phyloP scores from a whole-genome alignment of 2,888 invertebrate species.

The Stenurella melanura region DNA sequence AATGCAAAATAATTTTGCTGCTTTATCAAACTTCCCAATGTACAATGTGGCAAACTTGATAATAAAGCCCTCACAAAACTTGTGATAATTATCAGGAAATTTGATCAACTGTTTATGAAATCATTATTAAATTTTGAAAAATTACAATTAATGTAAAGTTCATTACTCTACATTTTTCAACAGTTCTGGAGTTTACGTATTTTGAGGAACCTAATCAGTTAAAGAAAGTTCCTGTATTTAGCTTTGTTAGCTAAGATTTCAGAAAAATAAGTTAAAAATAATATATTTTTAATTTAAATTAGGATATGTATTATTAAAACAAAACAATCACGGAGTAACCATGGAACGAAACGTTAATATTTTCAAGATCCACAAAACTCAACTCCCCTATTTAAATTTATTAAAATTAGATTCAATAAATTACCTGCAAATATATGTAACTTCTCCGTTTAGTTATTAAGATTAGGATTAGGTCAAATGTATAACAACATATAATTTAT shows the following conservation, averaged over 20 bases:
- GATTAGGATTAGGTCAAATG: too few relatives aligned
- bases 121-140: background rate
- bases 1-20: background rate
- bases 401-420: too few relatives aligned
- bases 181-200: background rate
- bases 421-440: too few relatives aligned
- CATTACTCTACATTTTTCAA: background rate
- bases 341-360: too few relatives aligned
- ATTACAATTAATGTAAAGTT: background rate
- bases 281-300: too few relatives aligned
- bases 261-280: too few relatives aligned
- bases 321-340: too few relatives aligned
- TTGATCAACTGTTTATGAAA: background rate
- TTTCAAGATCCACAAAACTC: too few relatives aligned
- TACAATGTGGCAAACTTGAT: background rate
- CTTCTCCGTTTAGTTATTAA: too few relatives aligned
- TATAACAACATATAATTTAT: too few relatives aligned
- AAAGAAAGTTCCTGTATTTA: background rate
- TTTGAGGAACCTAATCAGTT: background rate
- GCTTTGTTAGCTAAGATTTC: background rate
- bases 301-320: too few relatives aligned
- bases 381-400: too few relatives aligned
- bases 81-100: background rate
- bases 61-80: background rate
- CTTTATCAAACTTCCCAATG: background rate